Evolutionary conservation across 2,113 vertebrate genomes (phyloP).

Genomic region (Myodes glareolus): DNA sequence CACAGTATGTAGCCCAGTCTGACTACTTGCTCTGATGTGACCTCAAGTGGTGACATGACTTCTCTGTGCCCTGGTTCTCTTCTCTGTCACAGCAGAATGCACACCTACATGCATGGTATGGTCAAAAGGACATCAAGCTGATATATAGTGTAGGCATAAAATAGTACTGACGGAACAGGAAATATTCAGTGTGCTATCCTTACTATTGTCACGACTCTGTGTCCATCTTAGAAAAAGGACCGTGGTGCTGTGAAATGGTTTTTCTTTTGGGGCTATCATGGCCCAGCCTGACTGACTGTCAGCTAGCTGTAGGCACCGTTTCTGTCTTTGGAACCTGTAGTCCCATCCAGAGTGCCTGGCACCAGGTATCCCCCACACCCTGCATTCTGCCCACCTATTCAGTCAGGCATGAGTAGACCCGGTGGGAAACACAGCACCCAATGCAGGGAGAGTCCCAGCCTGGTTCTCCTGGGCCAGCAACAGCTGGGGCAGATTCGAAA

Average conservation of each 20-base stretch:
- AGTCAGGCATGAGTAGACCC: background rate
- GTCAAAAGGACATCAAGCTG: background rate
- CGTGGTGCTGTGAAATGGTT: background rate
- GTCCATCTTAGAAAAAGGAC: background rate
- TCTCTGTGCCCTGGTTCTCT: background rate
- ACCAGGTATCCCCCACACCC: background rate
- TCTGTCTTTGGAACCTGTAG: background rate
- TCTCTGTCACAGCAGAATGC: background rate
- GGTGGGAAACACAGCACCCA: background rate
- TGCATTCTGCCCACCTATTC: background rate
- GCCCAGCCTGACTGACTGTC: background rate
- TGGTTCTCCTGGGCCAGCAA: background rate
- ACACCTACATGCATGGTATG: background rate
- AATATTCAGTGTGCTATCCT: background rate
- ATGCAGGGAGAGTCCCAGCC: background rate
- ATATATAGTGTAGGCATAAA: background rate
- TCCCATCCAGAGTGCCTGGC: background rate
- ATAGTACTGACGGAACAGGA: background rate
- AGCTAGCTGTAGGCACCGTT: background rate
- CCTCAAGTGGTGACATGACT: background rate
- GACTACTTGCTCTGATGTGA: slow-evolving; percentile 17
- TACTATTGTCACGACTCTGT: background rate
- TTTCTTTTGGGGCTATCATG: background rate
- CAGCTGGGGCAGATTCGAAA: background rate
- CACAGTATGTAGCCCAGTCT: background rate